A percentile compares a stretch with the other conserved stretches of the same genome.
Conservation (phyloP, 1,140 invertebrate genomes). For the Panulirus ornatus region DNA sequence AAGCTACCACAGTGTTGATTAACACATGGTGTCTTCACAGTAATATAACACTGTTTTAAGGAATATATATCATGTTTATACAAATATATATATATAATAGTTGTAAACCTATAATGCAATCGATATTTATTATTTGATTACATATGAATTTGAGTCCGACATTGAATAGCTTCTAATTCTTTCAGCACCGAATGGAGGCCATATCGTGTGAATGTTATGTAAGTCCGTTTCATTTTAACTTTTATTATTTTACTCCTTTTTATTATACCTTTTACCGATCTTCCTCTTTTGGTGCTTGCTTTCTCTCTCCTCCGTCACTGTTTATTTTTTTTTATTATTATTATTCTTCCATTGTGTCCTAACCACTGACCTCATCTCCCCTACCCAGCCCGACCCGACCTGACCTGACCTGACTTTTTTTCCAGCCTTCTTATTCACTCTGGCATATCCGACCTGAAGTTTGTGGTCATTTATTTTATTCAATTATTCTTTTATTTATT, state of each 20-base stretch:
- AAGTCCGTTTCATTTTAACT: constrained; percentile 27
- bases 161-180: constrained; percentile 49
- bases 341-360: neutral
- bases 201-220: constrained; percentile 53
- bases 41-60: no score
- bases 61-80: no score
- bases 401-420: constrained; percentile 1
- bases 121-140: neutral
- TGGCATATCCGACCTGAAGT: neutral
- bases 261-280: constrained; percentile 46
- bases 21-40: no score
- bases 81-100: no score
- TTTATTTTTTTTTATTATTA: neutral
- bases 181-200: constrained; percentile 38
- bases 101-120: neutral
- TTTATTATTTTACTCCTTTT: constrained; percentile 38
- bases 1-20: no score
- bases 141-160: neutral
- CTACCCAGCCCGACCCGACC: neutral
- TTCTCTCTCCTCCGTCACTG: neutral
- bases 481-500: no score
- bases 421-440: neutral
- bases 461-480: neutral
- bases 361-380: neutral
- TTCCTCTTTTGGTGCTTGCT: constrained; percentile 13